phyloP scores from a whole-genome alignment of 2,797 vertebrate species.

The Apogon hyalosoma region DNA sequence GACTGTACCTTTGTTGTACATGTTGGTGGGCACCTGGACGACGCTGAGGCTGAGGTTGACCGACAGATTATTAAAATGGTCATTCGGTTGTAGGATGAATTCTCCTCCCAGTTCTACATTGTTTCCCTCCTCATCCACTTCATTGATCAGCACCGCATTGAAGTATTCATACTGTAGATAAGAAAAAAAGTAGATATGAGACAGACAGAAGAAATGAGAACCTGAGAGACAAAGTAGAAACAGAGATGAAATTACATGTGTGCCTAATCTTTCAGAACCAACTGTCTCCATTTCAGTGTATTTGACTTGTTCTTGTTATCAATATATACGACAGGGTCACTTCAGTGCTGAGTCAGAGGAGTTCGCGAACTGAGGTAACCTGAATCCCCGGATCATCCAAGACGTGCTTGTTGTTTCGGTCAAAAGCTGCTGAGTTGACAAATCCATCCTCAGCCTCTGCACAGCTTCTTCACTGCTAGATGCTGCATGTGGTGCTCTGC shows the following conservation, averaged over 20 bases:
- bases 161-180: conserved; percentile 95
- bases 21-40: conserved; percentile 98
- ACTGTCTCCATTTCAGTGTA: conserved; percentile 2
- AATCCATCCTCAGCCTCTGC: conserved; percentile 37
- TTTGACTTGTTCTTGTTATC: conserved; percentile 26
- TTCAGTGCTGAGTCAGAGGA: conserved; percentile 62
- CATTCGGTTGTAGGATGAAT: conserved; percentile 95
- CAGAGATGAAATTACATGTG: conserved; percentile 11
- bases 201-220: background rate
- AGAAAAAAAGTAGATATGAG: conserved; percentile 34
- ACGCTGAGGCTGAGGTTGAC: conserved; percentile 98
- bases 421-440: conserved; percentile 71
- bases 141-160: conserved; percentile 97
- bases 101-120: conserved; percentile 94
- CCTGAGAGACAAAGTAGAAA: conserved; percentile 36
- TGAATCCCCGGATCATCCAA: conserved; percentile 64
- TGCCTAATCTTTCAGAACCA: conserved; percentile 13
- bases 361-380: conserved; percentile 55
- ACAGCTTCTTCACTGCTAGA: conserved; percentile 47
- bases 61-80: conserved; percentile 98
- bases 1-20: conserved; percentile 96
- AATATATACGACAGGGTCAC: conserved; percentile 35
- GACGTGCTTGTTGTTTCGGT: conserved; percentile 56
- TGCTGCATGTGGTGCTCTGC: conserved; percentile 57
- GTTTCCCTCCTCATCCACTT: conserved; percentile 93